Percentiles rank a stretch among this genome's conserved stretches.
Conservation (phyloP, 2,888 invertebrate genomes). For the Eristalis pertinax region DNA sequence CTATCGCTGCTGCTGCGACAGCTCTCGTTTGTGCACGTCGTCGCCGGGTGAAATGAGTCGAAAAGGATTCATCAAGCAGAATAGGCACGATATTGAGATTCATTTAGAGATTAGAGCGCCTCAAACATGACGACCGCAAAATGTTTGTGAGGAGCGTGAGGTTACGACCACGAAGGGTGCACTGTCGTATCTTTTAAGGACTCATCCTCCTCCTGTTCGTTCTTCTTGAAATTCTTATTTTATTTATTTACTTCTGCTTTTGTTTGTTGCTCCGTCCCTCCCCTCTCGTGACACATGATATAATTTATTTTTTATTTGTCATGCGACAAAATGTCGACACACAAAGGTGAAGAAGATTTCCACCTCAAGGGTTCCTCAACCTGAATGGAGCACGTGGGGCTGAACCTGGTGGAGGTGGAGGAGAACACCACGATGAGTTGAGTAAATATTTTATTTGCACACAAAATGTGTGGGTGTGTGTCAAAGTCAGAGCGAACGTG, state of each 20-base stretch:
- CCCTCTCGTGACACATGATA: slow-evolving; percentile 18
- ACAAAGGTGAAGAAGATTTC: slow-evolving; percentile 46
- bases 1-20: slow-evolving; percentile 10
- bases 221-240: background rate
- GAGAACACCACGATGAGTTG: slow-evolving; percentile 17
- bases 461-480: background rate
- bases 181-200: background rate
- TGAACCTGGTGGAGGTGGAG: background rate
- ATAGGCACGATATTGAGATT: slow-evolving; percentile 25
- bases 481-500: background rate
- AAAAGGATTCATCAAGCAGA: slow-evolving; percentile 19
- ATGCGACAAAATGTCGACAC: slow-evolving; percentile 48
- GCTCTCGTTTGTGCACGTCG: background rate
- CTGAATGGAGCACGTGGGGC: background rate
- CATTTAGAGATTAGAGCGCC: background rate
- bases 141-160: background rate
- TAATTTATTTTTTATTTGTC: slow-evolving; percentile 35
- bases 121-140: slow-evolving; percentile 14
- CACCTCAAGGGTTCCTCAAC: slow-evolving; percentile 40
- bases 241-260: background rate
- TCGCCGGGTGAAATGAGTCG: slow-evolving; percentile 5
- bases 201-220: background rate
- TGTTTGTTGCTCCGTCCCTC: background rate
- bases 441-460: slow-evolving; percentile 59
- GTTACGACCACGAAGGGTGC: background rate